Evolutionary conservation across 2,888 invertebrate genomes (phyloP), one percentile per base, ranked within the genome.

Genomic region (Parapristionchus giblindavisi): DNA sequence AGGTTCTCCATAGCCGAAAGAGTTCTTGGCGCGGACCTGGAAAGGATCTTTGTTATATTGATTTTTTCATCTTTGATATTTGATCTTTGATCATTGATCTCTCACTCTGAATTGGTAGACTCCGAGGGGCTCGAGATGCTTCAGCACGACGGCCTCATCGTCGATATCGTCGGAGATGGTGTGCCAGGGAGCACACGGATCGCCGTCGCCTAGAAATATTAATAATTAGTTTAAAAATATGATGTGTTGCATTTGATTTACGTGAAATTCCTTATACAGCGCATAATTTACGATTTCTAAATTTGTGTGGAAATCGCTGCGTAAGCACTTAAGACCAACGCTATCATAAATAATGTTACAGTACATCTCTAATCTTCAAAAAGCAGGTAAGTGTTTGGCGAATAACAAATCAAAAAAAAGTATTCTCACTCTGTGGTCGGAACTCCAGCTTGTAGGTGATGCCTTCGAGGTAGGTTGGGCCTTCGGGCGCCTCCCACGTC

Each of bases 1-100:
- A 87, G 93, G 93, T 74, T 94, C 93, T 89, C 96, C 94, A 93
- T 94, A 94, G 0, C 97, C 97, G 87, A 97, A 94, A 72, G 92
- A 92, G 90, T 98, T 98, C 81, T 92, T 91, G 0, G 95, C 94
- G 0, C 94, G 92, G 40, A 97, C 91, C 76, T 96, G 91, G 90
- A 97, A 77, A 27, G 40, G 17, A 24, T 17, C 11, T 43, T 14
- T 14, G 43, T 43, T 17, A 43, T 43, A 43, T 17, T 43, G 17
- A 8, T 43, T 43, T 1, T 58, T 40, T 40, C 27, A 38, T 38
- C 40, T n/a, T 2, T 27, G 36, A 6, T 60, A 34, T 6, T 3
- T 60, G 24, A 54, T 52, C 14, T n/a, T 70, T 29, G 66, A 48
- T 17, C 54, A 14, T 24, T 34, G 27, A 11, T 2, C 2, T 14